phyloP scores from a whole-genome alignment of 2,113 vertebrate species.

The Pelvicachromis taeniatus region DNA sequence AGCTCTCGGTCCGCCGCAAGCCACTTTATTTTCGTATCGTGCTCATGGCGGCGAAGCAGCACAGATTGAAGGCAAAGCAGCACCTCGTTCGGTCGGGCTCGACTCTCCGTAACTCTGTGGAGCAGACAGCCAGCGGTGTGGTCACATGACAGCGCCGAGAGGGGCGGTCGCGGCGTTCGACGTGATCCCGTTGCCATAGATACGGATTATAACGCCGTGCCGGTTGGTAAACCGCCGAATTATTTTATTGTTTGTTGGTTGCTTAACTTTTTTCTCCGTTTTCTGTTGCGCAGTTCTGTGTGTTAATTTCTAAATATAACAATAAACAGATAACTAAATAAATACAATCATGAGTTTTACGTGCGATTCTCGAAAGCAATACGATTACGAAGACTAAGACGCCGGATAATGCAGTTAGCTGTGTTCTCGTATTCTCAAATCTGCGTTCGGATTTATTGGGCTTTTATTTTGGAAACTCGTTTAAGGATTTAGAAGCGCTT shows the following conservation, averaged over 20 bases:
- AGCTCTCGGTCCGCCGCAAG: neutral
- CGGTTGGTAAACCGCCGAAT: neutral
- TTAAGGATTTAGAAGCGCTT: neutral
- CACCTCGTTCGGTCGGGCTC: neutral
- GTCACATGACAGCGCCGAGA: constrained; percentile 28
- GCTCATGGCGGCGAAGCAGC: neutral
- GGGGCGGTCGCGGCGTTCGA: neutral
- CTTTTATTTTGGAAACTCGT: constrained; percentile 6
- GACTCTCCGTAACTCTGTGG: neutral
- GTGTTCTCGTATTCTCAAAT: neutral
- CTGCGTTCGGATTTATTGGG: neutral
- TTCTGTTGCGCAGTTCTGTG: neutral
- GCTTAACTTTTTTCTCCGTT: neutral
- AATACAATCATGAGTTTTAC: neutral
- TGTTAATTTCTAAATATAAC: neutral
- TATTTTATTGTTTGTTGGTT: neutral
- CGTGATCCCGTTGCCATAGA: constrained; percentile 14
- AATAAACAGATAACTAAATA: neutral
- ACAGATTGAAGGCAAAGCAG: neutral
- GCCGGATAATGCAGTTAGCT: neutral
- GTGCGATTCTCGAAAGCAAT: neutral
- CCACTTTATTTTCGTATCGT: neutral
- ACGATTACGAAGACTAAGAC: neutral
- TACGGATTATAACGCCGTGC: neutral
- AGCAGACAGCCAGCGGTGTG: neutral